These are phyloP conservation scores for Drosophila ironensis DNA, from an alignment of 1,140 invertebrate genomes.

Conservation along the genomic window DNA sequence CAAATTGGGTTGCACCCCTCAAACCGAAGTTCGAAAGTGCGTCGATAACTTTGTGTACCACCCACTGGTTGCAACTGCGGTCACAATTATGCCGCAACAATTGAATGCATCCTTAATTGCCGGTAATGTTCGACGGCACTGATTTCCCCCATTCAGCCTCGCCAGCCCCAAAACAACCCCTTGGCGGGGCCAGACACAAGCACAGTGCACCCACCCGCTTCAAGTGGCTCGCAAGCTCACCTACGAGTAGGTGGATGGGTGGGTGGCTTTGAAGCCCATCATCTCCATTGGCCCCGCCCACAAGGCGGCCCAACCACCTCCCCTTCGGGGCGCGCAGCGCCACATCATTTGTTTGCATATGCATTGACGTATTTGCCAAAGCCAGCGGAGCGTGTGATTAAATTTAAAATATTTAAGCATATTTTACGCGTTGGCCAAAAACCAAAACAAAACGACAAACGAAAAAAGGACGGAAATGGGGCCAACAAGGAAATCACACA, in stretches of 20 bases:
- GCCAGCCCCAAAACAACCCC: background rate
- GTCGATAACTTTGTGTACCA: background rate
- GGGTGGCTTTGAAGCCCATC: background rate
- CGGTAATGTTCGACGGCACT: constrained; percentile 35
- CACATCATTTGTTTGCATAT: constrained; percentile 76
- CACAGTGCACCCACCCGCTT: constrained; percentile 6
- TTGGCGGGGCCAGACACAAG: constrained; percentile 21
- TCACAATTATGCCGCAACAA: constrained; percentile 34
- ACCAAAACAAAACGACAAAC: background rate
- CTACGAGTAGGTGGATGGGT: too few species aligned
- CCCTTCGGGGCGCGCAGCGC: background rate
- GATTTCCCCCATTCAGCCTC: background rate
- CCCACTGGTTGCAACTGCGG: constrained; percentile 3
- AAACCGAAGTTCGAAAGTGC: too few species aligned
- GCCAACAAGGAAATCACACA: background rate
- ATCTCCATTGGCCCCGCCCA: background rate
- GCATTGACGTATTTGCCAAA: constrained; percentile 75
- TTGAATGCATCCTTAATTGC: constrained; percentile 50
- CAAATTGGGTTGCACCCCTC: too few species aligned
- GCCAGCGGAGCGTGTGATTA: constrained; percentile 76
- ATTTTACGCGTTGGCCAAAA: constrained; percentile 77
- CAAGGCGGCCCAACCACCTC: background rate
- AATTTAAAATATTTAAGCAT: constrained; percentile 81
- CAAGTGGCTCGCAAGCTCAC: constrained; percentile 12
- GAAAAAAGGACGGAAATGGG: background rate